Evolutionary conservation across 2,797 vertebrate genomes (phyloP), one percentile per base, ranked within the genome.

Genomic region (Picus viridis): DNA sequence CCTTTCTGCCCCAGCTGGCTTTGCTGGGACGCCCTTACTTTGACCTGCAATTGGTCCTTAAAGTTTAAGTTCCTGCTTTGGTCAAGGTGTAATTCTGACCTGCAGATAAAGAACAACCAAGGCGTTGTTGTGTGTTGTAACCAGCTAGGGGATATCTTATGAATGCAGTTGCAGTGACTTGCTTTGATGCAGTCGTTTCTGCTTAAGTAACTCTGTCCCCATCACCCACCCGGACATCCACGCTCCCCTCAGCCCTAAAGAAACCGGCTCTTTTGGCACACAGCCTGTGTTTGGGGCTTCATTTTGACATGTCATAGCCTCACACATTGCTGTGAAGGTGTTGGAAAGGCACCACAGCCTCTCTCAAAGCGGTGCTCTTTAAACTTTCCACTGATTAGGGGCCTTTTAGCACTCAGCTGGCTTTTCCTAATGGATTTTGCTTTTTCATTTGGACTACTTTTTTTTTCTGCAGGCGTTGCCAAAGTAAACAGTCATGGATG

Each of bases 381-480:
- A 88, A 96, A 95, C 93, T 96, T 95, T 91, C 89, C 77, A 90
- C 95, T 96, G 96, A 96, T 96, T 96, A 96, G 90, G 96, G 92
- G 79, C 95, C 94, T 96, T 95, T 96, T 96, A 96, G 95, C 96
- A 96, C 96, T 96, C 95, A 94, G 79, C 80, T 91, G 87, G 19
- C 92, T 95, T 95, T 94, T 95, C 94, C 95, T 96, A 96, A 96
- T 96, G 96, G 96, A 93, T 94, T 96, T 96, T 95, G 90, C 89
- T 87, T 94, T 94, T 96, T 95, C 92, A 83, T 91, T 88, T 79
- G 86, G 83, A 68, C 76, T 82, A 9, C 73, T 92, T 68, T 56
- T 54, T 53, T 83, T 90, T 69, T 68, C 67, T 82, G 69, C 68
- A 88, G 90, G 85, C 41, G 0, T 94, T 93, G 90, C 94, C 95